phyloP scores from a whole-genome alignment of 2,113 vertebrate species.

The Myocastor coypus region DNA sequence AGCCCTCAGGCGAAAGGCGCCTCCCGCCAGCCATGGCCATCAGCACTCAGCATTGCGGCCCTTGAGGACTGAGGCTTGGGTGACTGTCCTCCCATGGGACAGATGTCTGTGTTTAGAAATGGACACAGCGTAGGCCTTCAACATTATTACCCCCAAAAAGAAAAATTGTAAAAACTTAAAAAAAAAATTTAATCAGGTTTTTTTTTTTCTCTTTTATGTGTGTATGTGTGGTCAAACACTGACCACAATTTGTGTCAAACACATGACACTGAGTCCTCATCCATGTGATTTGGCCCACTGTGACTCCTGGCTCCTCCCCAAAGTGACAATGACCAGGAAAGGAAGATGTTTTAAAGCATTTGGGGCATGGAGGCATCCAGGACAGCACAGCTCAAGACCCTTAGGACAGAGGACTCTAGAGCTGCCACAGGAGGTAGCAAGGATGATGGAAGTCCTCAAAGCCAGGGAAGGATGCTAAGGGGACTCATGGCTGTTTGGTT shows the following conservation, averaged over 20 bases:
- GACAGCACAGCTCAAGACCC: neutral
- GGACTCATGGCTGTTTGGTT: neutral
- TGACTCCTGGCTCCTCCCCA: neutral
- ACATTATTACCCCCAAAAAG: too few species aligned
- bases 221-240: neutral
- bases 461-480: neutral
- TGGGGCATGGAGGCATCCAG: neutral
- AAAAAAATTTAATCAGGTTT: neutral
- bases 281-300: neutral
- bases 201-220: too few species aligned
- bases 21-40: too few species aligned
- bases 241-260: neutral
- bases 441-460: neutral
- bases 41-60: too few species aligned
- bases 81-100: too few species aligned
- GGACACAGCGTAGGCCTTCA: too few species aligned
- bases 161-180: too few species aligned
- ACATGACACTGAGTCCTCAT: neutral
- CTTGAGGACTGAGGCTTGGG: too few species aligned
- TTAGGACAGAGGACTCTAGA: neutral
- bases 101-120: too few species aligned
- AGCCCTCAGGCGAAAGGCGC: too few species aligned
- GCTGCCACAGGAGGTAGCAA: neutral
- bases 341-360: neutral
- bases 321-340: neutral